phyloP scores from a whole-genome alignment of 2,113 vertebrate genomes.

The Numida meleagris region DNA sequence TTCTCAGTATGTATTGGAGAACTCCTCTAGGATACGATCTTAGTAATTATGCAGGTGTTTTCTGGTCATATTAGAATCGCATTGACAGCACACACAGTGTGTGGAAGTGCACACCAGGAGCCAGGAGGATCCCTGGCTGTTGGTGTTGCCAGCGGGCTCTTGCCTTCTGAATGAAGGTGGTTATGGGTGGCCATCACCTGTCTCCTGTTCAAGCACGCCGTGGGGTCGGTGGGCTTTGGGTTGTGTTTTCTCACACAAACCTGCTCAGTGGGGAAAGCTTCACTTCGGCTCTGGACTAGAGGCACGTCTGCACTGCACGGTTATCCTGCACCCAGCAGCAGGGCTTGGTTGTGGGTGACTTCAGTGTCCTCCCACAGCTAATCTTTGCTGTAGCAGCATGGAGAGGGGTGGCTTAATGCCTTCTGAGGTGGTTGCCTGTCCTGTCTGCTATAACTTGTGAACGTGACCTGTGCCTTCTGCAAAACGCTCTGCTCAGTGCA shows the following conservation, averaged over 20 bases:
- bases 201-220: background rate
- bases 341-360: background rate
- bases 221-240: background rate
- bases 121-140: background rate
- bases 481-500: accelerated
- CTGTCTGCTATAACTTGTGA: background rate
- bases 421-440: background rate
- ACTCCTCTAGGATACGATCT: background rate
- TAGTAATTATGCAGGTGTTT: background rate
- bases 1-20: background rate
- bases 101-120: background rate
- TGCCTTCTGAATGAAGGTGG: background rate
- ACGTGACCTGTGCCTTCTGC: background rate
- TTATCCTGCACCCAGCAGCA: background rate
- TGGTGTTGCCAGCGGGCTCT: background rate
- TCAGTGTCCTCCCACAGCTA: background rate
- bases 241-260: background rate
- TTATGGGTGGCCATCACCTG: background rate
- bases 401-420: background rate
- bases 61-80: background rate
- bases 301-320: background rate
- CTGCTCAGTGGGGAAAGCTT: background rate
- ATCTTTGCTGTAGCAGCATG: background rate
- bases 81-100: background rate
- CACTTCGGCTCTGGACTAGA: background rate